Base-by-base conservation (phyloP, 2,113 vertebrate genomes). In the Hiodon alosoides region DNA sequence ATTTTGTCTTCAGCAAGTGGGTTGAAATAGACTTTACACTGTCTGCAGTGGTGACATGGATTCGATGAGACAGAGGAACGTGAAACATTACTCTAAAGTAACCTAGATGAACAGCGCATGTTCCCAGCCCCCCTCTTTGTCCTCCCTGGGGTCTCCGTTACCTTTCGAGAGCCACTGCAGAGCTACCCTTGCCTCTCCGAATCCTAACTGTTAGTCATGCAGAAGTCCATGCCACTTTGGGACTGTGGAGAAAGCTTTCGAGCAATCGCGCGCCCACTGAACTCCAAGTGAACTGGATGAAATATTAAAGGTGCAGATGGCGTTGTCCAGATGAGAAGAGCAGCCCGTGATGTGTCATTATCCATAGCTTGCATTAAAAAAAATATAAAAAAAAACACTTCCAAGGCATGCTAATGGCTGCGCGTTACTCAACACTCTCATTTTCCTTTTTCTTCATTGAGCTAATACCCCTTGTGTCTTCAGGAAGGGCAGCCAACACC, bases 301-400 rank as follows among this genome's bases (percentile, higher is more conserved):
- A 98, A 98, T 97, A 99, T 99, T 98, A 93, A 98, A 92, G 91
- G 94, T 93, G 93, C 95, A 97, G 95, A 98, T 98, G 96, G 96
- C 98, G 93, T 93, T 95, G 95, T 97, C 94, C 93, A 87, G 91
- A 92, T 96, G 96, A 97, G 91, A 94, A 94, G 94, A 96, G 96
- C 93, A 91, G 90, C 91, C 95, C 90, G 87, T 92, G 93, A 96
- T 86, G 87, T 94, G 94, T 95, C 95, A 97, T 96, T 95, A 97
- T 98, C 95, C 92, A 93, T 31, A 94, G 89, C 92, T 93, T 92
- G 95, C 92, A 94, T 95, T 94, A 93, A 94, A 93, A 87, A 31
- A 31, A 31, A 31, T 31, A 31, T n/a, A 31, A 31, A 31, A 31
- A 31, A 31, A 31, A 31, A 31, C 31, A 31, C 31, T 94, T 93